These are phyloP conservation scores for Spea hammondii DNA, from an alignment of 2,797 vertebrate species.

Conservation along the genomic window DNA sequence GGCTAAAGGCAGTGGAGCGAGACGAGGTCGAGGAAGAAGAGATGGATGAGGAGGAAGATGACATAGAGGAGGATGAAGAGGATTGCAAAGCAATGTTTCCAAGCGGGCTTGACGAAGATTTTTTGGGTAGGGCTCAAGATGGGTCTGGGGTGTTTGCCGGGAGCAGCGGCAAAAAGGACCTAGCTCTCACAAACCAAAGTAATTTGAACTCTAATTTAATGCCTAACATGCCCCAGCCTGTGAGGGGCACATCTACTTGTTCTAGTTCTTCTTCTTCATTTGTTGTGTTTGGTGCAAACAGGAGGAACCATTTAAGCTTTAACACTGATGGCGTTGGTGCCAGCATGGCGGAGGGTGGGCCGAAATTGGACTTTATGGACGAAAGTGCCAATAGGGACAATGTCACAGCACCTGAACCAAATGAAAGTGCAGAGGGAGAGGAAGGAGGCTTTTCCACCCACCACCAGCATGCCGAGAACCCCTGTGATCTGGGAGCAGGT, in stretches of 20 bases:
- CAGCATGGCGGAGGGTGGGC: slow-evolving; percentile 82
- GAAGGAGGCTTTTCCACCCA: slow-evolving; percentile 86
- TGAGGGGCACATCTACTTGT: slow-evolving; percentile 85
- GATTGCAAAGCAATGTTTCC: slow-evolving; percentile 84
- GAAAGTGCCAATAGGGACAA: slow-evolving; percentile 99
- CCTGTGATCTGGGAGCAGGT: slow-evolving; percentile 86
- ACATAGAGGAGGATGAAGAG: slow-evolving; percentile 75
- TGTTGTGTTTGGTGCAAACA: slow-evolving; percentile 86
- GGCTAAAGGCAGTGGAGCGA: slow-evolving; percentile 70
- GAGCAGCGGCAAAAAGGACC: slow-evolving; percentile 84
- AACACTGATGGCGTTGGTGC: slow-evolving; percentile 88
- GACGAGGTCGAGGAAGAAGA: slow-evolving; percentile 74
- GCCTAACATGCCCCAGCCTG: slow-evolving; percentile 95
- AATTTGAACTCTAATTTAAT: slow-evolving; percentile 99
- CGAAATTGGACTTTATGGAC: slow-evolving; percentile 85
- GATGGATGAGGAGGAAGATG: slow-evolving; percentile 70
- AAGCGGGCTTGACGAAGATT: slow-evolving; percentile 85
- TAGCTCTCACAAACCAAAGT: slow-evolving; percentile 99
- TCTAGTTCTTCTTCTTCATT: slow-evolving; percentile 93
- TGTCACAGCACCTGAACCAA: slow-evolving; percentile 99
- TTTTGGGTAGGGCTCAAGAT: slow-evolving; percentile 82
- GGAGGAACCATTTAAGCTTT: slow-evolving; percentile 97
- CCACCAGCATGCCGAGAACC: slow-evolving; percentile 82
- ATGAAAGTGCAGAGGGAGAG: slow-evolving; percentile 93
- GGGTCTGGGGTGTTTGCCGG: slow-evolving; percentile 79